phyloP scores from a whole-genome alignment of 1,140 invertebrate species.

The Hyphantria cunea region DNA sequence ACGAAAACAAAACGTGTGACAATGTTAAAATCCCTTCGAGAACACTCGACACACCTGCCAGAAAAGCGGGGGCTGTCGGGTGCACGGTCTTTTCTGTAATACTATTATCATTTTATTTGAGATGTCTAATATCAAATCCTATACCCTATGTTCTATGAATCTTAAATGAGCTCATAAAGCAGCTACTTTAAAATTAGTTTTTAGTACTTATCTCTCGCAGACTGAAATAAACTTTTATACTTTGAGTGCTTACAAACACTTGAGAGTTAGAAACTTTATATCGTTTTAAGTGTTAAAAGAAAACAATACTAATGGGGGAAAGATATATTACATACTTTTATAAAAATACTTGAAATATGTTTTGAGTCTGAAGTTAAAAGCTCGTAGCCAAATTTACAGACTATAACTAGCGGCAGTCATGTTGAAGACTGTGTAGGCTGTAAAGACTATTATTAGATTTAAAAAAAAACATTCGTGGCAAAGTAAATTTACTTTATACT shows the following conservation, averaged over 20 bases:
- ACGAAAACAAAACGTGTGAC: slow-evolving; percentile 21
- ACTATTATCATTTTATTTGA: slow-evolving; percentile 25
- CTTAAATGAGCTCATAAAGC: slow-evolving; percentile 19
- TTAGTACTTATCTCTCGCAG: slow-evolving; percentile 6
- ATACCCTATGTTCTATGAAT: slow-evolving; percentile 8
- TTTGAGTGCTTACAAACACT: slow-evolving; percentile 20
- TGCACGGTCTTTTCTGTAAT: slow-evolving; percentile 17
- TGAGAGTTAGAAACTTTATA: slow-evolving; percentile 10
- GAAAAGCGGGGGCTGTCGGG: slow-evolving; percentile 6
- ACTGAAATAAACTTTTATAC: slow-evolving; percentile 13
- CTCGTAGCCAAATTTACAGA: too few relatives aligned
- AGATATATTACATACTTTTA: too few relatives aligned
- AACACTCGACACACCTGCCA: slow-evolving; percentile 3
- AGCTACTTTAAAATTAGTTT: slow-evolving; percentile 17
- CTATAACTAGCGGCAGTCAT: too few relatives aligned
- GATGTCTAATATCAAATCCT: slow-evolving; percentile 15
- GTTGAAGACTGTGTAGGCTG: too few relatives aligned
- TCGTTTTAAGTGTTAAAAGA: background rate
- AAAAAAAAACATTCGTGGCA: slow-evolving; percentile 1
- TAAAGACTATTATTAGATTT: too few relatives aligned
- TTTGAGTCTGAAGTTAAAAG: too few relatives aligned
- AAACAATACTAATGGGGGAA: too few relatives aligned
- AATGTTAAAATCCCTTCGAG: slow-evolving; percentile 4
- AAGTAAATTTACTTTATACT: slow-evolving; percentile 32
- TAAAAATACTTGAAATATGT: too few relatives aligned